Percentiles rank a stretch among this genome's conserved stretches.
These are phyloP conservation scores for Drosophila kambysellisi DNA, from an alignment of 2,888 invertebrate genomes.

Conservation along the genomic window DNA sequence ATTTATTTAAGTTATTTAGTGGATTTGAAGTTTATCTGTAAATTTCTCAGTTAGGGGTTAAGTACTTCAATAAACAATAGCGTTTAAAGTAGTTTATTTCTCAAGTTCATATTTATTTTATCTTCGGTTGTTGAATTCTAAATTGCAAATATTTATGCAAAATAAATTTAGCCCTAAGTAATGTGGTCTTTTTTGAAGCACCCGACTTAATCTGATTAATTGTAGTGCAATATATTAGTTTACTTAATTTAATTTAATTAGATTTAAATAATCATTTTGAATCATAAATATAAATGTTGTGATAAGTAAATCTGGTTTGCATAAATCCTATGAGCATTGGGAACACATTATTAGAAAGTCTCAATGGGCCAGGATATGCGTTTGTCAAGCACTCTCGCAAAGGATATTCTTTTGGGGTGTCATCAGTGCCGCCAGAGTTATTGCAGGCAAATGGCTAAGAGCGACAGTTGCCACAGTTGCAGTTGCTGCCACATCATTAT, in stretches of 20 bases:
- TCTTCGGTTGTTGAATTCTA: too few species aligned
- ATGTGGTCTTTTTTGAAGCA: background rate
- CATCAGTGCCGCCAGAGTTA: conserved; percentile 49
- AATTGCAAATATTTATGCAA: background rate
- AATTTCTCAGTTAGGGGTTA: background rate
- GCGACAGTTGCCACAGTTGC: conserved; percentile 34
- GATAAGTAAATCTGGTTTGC: background rate
- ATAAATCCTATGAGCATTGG: background rate
- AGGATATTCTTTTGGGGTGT: conserved; percentile 27
- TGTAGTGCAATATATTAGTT: background rate
- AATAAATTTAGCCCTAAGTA: too few species aligned
- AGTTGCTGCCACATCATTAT: conserved; percentile 56
- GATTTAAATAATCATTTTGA: background rate
- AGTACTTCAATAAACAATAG: too few species aligned
- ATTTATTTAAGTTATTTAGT: background rate
- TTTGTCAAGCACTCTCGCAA: background rate
- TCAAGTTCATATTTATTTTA: too few species aligned
- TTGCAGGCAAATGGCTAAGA: conserved; percentile 40
- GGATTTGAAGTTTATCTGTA: background rate
- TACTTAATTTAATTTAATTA: too few species aligned
- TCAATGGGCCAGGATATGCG: conserved; percentile 14
- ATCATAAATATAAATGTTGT: background rate
- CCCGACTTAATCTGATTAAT: background rate
- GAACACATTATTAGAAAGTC: background rate
- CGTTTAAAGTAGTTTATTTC: too few species aligned